Conservation (phyloP, 2,888 invertebrate genomes). For the Brachycybe producta region DNA sequence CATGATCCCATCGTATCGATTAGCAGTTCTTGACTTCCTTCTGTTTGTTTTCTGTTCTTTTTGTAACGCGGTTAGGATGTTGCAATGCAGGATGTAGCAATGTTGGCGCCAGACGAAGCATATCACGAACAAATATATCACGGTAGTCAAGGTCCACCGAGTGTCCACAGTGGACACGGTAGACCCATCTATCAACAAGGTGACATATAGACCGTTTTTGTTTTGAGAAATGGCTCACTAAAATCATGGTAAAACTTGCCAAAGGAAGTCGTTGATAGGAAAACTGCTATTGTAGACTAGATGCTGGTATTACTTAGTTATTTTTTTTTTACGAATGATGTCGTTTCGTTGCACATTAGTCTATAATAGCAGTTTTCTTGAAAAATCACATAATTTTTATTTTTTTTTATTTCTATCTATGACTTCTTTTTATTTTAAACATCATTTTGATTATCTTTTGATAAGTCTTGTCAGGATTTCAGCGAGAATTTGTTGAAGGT, state of each 20-base stretch:
- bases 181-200: slow-evolving; percentile 59
- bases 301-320: too few relatives aligned
- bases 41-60: slow-evolving; percentile 8
- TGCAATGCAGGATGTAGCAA: slow-evolving; percentile 50
- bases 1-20: background rate
- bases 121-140: slow-evolving; percentile 71
- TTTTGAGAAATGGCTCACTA: too few relatives aligned
- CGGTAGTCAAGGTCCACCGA: slow-evolving; percentile 70
- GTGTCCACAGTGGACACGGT: slow-evolving; percentile 66
- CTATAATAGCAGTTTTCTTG: too few relatives aligned
- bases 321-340: background rate
- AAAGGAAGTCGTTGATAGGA: too few relatives aligned
- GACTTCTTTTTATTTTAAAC: too few relatives aligned
- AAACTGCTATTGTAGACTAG: too few relatives aligned
- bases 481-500: too few relatives aligned
- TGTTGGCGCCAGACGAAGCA: slow-evolving; percentile 80
- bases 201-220: slow-evolving; percentile 14
- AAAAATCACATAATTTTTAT: too few relatives aligned
- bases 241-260: too few relatives aligned
- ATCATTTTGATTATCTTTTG: too few relatives aligned
- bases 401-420: too few relatives aligned
- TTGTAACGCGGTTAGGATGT: slow-evolving; percentile 7
- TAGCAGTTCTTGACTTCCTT: background rate
- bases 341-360: background rate
- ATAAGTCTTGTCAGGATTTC: too few relatives aligned